Percentiles rank a stretch among this genome's conserved stretches.
phyloP scores from a whole-genome alignment of 2,797 vertebrate genomes.

The Vultur gryphus region DNA sequence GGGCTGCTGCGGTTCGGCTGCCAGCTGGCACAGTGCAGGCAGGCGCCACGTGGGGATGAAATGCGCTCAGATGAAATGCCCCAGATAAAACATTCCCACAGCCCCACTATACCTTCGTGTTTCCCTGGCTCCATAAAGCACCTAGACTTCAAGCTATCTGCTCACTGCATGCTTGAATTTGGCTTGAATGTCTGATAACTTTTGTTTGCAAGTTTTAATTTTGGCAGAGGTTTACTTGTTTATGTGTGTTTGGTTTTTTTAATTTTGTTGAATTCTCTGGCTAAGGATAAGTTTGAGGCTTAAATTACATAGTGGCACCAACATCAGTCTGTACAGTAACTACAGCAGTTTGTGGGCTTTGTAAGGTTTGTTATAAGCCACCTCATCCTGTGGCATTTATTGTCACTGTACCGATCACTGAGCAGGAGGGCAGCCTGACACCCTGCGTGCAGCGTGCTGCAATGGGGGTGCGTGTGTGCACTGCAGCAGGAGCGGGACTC shows the following conservation, averaged over 20 bases:
- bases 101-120: accelerated
- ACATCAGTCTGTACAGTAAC: background rate
- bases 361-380: background rate
- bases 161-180: background rate
- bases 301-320: background rate
- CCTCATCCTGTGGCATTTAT: background rate
- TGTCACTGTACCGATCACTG: background rate
- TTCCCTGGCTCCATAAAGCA: background rate
- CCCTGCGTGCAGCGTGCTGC: background rate
- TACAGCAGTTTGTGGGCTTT: background rate
- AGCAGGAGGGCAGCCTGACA: background rate
- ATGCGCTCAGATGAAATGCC: background rate
- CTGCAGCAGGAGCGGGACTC: background rate
- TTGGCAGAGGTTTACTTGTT: background rate
- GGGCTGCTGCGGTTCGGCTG: background rate
- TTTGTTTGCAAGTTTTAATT: background rate
- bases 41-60: background rate
- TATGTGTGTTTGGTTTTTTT: too few relatives aligned
- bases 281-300: background rate
- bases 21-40: background rate
- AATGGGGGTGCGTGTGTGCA: accelerated
- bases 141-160: background rate
- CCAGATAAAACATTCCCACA: background rate
- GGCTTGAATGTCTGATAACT: background rate
- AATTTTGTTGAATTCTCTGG: background rate